Percentiles rank a stretch among this genome's conserved stretches.
These are phyloP conservation scores for Eudyptes chrysolophus DNA, from an alignment of 2,113 vertebrate genomes.

Conservation along the genomic window DNA sequence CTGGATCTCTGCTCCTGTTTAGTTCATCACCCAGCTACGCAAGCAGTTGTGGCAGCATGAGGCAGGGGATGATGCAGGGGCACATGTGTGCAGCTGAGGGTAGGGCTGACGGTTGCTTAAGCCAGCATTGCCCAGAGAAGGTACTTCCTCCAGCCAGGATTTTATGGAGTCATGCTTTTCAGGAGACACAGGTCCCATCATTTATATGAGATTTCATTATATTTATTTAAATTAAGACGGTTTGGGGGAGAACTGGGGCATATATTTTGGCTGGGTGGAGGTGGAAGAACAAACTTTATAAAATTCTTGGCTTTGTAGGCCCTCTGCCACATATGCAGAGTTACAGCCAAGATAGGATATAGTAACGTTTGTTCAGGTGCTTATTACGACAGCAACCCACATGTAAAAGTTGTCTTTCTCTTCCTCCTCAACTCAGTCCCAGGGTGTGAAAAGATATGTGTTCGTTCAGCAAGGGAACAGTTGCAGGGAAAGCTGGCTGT, in stretches of 20 bases:
- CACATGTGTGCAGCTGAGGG: neutral
- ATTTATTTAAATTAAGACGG: neutral
- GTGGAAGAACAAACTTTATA: neutral
- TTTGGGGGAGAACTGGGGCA: neutral
- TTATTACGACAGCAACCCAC: neutral
- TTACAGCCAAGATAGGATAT: neutral
- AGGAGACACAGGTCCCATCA: neutral
- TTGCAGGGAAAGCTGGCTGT: neutral
- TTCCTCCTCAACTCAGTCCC: neutral
- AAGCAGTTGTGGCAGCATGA: neutral
- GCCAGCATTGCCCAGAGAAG: neutral
- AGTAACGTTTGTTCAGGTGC: constrained; percentile 24
- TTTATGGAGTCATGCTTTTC: neutral
- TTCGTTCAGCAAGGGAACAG: neutral
- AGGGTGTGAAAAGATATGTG: neutral
- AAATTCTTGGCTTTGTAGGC: neutral
- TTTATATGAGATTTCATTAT: neutral
- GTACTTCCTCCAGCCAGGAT: neutral
- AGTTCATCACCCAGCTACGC: neutral
- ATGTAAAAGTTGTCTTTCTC: neutral
- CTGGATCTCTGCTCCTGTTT: neutral
- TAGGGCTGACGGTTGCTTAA: neutral
- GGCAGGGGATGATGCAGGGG: neutral
- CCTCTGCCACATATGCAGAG: neutral
- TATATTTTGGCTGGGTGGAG: neutral